Conservation (phyloP, 1,140 invertebrate species). For the Anastrepha ludens region DNA sequence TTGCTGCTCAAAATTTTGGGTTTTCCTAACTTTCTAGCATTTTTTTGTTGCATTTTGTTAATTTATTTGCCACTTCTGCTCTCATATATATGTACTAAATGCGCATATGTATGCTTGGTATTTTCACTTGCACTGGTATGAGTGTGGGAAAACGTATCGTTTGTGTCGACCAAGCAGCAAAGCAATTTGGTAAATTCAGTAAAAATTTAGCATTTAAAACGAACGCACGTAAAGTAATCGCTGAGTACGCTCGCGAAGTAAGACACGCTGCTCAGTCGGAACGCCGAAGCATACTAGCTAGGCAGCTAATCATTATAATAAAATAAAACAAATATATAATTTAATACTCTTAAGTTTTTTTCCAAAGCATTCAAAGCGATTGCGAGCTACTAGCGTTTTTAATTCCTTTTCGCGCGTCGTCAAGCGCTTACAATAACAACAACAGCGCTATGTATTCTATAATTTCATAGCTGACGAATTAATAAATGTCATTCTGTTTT, state of each 20-base stretch:
- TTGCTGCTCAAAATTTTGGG: background rate
- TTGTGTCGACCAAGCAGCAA: constrained; percentile 7
- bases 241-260: background rate
- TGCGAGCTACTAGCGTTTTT: background rate
- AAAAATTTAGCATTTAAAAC: constrained; percentile 50
- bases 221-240: constrained; percentile 13
- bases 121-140: background rate
- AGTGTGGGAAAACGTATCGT: background rate
- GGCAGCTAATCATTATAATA: constrained; percentile 27
- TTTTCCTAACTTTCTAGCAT: constrained; percentile 29
- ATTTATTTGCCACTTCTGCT: background rate
- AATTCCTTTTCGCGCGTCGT: background rate
- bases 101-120: background rate
- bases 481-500: background rate
- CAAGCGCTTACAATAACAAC: constrained; percentile 6
- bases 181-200: background rate
- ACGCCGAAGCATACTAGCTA: background rate
- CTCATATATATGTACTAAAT: background rate
- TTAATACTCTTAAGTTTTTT: background rate
- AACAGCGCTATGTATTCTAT: background rate
- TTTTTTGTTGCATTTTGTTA: background rate
- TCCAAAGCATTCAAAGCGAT: background rate
- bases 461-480: background rate
- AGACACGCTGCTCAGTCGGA: background rate
- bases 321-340: background rate